Percentiles rank a stretch among this genome's conserved stretches.
Evolutionary conservation across 2,113 vertebrate species (phyloP).

Genomic region (Embiotoca jacksoni): DNA sequence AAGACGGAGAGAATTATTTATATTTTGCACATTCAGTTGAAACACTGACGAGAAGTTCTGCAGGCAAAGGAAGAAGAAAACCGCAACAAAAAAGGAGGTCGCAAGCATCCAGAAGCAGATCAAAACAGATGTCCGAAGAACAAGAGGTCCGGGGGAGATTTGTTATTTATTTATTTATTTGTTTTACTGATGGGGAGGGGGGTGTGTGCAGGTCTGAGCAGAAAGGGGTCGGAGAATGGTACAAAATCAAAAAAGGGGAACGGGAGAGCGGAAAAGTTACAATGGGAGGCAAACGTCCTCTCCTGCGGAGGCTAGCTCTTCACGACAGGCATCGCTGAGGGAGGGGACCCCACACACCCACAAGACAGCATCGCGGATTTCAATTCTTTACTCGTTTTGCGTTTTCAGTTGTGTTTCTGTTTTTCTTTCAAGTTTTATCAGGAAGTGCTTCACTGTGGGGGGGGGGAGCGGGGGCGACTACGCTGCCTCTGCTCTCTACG

Average conservation of each 20-base stretch:
- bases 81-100: constrained; percentile 53
- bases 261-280: neutral
- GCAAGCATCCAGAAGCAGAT: constrained; percentile 69
- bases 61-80: constrained; percentile 74
- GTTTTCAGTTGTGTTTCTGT: constrained; percentile 48
- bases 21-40: constrained; percentile 88
- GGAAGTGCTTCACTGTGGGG: constrained; percentile 85
- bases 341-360: constrained; percentile 39
- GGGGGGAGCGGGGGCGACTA: constrained; percentile 58
- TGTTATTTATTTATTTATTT: too few species aligned
- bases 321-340: constrained; percentile 71
- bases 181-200: too few species aligned
- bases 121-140: constrained; percentile 28
- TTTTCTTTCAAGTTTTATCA: constrained; percentile 91
- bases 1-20: constrained; percentile 84
- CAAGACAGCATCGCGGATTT: constrained; percentile 84
- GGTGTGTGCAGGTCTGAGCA: constrained; percentile 5
- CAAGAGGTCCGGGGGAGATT: neutral
- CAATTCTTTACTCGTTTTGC: constrained; percentile 41
- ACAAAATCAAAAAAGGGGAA: constrained; percentile 29
- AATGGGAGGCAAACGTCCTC: too few species aligned
- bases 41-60: constrained; percentile 81
- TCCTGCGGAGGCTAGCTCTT: constrained; percentile 30
- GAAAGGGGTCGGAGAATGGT: constrained; percentile 4
- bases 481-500: constrained; percentile 20